phyloP scores from a whole-genome alignment of 2,888 invertebrate genomes.

The Cecidostiba fungosa region DNA sequence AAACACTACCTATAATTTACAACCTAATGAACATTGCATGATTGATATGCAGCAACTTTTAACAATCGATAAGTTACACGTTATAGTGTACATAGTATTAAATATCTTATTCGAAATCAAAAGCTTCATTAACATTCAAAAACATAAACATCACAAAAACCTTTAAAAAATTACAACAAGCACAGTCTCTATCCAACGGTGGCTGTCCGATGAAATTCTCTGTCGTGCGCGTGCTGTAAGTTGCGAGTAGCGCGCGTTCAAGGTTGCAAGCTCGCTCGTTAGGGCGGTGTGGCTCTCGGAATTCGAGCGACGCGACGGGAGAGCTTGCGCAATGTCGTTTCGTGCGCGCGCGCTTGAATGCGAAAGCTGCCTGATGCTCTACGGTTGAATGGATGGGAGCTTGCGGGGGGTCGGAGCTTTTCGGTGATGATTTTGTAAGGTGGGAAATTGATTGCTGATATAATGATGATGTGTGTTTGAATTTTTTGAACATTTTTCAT shows the following conservation, averaged over 20 bases:
- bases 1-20: background rate
- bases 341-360: conserved; percentile 29
- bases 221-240: background rate
- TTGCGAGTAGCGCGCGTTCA: conserved; percentile 40
- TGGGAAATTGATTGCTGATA: background rate
- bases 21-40: background rate
- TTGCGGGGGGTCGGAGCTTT: too few species aligned
- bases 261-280: conserved; percentile 47
- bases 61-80: too few species aligned
- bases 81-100: background rate
- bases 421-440: background rate
- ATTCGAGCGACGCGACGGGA: conserved; percentile 52
- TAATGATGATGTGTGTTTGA: background rate
- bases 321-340: conserved; percentile 53
- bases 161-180: background rate
- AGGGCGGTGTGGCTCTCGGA: conserved; percentile 25
- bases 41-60: background rate
- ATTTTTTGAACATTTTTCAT: background rate
- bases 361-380: background rate
- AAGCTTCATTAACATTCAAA: too few species aligned
- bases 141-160: background rate
- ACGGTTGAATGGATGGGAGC: conserved; percentile 52
- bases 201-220: background rate
- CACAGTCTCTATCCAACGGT: background rate
- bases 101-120: too few species aligned